Percentiles rank a stretch among this genome's conserved stretches.
These are phyloP conservation scores for Drosophila atripex DNA, from an alignment of 2,888 invertebrate species.

Conservation along the genomic window DNA sequence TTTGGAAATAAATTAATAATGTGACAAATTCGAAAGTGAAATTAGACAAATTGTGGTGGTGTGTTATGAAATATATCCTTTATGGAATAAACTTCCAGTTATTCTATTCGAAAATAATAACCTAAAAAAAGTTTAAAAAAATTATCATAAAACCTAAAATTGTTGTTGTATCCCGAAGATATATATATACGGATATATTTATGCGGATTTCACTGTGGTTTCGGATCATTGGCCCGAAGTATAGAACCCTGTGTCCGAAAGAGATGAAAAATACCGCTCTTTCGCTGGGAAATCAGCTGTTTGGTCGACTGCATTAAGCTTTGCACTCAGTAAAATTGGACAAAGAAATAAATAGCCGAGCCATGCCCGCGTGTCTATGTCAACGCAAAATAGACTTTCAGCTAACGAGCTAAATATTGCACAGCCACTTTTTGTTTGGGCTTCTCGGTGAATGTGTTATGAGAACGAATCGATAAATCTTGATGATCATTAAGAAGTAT, in stretches of 20 bases:
- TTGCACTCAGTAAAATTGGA: slow-evolving; percentile 41
- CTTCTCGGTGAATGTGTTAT: slow-evolving; percentile 19
- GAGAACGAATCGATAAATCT: slow-evolving; percentile 33
- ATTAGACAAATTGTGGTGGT: neutral
- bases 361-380: slow-evolving; percentile 36
- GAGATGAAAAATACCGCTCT: slow-evolving; percentile 1
- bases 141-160: neutral
- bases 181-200: neutral
- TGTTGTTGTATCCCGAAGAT: neutral
- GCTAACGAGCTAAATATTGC: slow-evolving; percentile 41
- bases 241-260: slow-evolving; percentile 23
- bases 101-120: neutral
- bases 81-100: neutral
- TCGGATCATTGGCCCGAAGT: slow-evolving; percentile 40
- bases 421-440: slow-evolving; percentile 35
- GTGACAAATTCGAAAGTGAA: neutral
- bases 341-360: slow-evolving; percentile 36
- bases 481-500: slow-evolving; percentile 10
- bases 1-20: neutral
- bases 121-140: neutral
- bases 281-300: slow-evolving; percentile 23
- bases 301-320: slow-evolving; percentile 31
- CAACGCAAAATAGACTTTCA: slow-evolving; percentile 43
- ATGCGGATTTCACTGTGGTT: slow-evolving; percentile 21
- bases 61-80: neutral